phyloP scores from a whole-genome alignment of 1,140 invertebrate species.

The Lepidurus arcticus region DNA sequence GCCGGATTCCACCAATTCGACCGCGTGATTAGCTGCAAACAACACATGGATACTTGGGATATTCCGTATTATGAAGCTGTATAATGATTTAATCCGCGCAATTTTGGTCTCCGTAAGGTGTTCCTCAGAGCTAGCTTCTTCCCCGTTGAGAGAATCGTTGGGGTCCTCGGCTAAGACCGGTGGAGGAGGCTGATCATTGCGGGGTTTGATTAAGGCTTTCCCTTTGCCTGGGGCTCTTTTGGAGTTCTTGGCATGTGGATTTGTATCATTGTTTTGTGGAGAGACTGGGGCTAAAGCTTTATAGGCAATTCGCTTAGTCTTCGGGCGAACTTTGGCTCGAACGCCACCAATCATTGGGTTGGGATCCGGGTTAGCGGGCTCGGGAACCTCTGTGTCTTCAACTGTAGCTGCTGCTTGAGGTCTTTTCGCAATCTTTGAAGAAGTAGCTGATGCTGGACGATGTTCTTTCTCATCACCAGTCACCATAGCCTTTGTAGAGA shows the following conservation, averaged over 20 bases:
- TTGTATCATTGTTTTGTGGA: neutral
- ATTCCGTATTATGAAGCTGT: neutral
- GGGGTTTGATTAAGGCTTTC: neutral
- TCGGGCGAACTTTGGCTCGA: too few species aligned
- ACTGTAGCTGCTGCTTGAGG: too few species aligned
- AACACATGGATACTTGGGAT: neutral
- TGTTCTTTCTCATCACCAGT: too few species aligned
- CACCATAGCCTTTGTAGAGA: too few species aligned
- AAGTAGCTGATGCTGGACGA: too few species aligned
- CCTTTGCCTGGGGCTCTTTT: neutral
- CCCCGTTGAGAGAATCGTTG: neutral
- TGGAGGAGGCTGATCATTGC: neutral
- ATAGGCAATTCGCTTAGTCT: too few species aligned
- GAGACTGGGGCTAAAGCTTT: neutral
- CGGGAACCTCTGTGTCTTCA: too few species aligned
- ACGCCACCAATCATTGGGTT: too few species aligned
- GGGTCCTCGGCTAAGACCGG: neutral
- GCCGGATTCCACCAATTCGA: neutral
- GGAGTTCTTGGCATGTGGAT: neutral
- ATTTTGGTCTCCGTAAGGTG: neutral
- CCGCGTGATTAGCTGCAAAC: neutral
- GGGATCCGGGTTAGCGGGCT: too few species aligned
- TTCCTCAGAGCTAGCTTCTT: neutral
- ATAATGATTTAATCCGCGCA: neutral
- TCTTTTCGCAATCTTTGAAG: too few species aligned